Evolutionary conservation across 2,888 invertebrate species (phyloP).

Genomic region (Amphimallon solstitiale): DNA sequence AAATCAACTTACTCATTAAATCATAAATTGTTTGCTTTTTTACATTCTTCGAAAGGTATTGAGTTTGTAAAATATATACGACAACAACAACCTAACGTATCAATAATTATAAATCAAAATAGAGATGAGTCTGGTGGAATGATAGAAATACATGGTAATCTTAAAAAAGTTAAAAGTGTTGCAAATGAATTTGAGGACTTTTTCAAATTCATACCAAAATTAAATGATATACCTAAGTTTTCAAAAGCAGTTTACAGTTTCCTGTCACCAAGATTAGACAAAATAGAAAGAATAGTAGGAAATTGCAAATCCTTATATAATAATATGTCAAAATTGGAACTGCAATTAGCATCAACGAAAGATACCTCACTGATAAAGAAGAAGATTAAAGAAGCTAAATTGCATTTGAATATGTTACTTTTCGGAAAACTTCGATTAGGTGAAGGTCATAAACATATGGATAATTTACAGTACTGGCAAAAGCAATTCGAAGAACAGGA

Average conservation of each 20-base stretch:
- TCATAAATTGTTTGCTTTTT: neutral
- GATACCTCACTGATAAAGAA: neutral
- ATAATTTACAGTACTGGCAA: constrained; percentile 21
- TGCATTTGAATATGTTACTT: constrained; percentile 27
- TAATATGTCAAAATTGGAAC: constrained; percentile 3
- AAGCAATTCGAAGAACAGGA: neutral
- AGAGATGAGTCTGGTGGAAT: neutral
- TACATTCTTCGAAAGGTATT: neutral
- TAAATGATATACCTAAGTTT: constrained; percentile 15
- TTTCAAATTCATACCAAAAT: neutral
- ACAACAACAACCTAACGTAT: neutral
- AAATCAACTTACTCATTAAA: neutral
- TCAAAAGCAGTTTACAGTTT: constrained; percentile 14
- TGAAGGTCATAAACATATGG: constrained; percentile 26
- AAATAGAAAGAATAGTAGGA: constrained; percentile 24
- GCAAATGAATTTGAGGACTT: neutral
- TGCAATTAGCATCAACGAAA: neutral
- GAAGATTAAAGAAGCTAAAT: constrained; percentile 9
- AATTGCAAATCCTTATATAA: constrained; percentile 27
- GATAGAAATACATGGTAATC: constrained; percentile 1
- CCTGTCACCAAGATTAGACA: constrained; percentile 5
- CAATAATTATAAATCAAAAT: neutral
- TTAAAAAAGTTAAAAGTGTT: neutral
- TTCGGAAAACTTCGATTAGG: constrained; percentile 31
- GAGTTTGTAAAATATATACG: constrained; percentile 5